Evolutionary conservation across 1,140 invertebrate genomes (phyloP).

Genomic region (Calephelis nemesis): DNA sequence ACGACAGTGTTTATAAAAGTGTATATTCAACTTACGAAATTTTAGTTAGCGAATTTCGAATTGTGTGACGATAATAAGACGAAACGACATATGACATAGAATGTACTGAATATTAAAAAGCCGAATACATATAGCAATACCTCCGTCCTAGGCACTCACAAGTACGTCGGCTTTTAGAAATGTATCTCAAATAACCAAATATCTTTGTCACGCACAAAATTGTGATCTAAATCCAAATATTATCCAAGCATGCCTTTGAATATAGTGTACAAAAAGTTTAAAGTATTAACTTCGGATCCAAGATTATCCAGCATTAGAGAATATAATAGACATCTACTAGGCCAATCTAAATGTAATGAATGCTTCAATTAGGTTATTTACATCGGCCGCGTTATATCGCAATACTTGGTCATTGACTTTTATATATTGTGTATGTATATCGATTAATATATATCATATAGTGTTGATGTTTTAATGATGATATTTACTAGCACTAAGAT

Average conservation of each 20-base stretch:
- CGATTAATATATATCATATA: too few species aligned
- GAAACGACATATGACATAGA: background rate
- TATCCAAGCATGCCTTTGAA: constrained; percentile 50
- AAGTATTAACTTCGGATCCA: constrained; percentile 36
- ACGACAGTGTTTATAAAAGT: constrained; percentile 4
- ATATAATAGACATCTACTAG: constrained; percentile 46
- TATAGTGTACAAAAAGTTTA: constrained; percentile 47
- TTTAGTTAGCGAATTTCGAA: constrained; percentile 5
- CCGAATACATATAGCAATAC: background rate
- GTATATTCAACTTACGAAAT: constrained; percentile 10
- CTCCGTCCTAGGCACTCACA: background rate
- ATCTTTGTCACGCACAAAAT: constrained; percentile 62
- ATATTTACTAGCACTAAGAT: too few species aligned
- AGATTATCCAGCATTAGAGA: constrained; percentile 40
- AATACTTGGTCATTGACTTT: background rate
- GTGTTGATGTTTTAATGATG: too few species aligned
- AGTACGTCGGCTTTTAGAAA: constrained; percentile 7
- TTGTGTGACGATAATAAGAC: constrained; percentile 10
- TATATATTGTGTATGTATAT: too few species aligned
- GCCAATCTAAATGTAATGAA: constrained; percentile 49
- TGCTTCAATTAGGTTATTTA: constrained; percentile 54
- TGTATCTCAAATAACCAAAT: background rate
- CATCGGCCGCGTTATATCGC: background rate
- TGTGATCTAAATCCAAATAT: constrained; percentile 53
- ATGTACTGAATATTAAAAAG: background rate